These are phyloP conservation scores for Neomorphus geoffroyi DNA, from an alignment of 2,797 vertebrate genomes.

Conservation along the genomic window DNA sequence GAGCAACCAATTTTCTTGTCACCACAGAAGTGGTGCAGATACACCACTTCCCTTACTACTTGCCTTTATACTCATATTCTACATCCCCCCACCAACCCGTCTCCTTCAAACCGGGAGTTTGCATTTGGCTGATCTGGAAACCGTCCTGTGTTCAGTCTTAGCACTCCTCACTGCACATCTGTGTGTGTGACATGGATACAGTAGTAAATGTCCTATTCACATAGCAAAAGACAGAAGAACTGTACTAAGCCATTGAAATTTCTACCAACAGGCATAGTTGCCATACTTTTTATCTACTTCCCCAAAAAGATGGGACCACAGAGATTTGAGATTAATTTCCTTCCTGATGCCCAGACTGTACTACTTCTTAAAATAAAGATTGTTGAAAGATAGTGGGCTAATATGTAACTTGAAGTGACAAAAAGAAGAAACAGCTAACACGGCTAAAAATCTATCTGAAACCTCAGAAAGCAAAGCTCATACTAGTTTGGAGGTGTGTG, in stretches of 20 bases:
- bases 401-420: neutral
- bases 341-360: neutral
- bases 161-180: accelerated
- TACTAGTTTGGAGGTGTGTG: neutral
- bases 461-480: neutral
- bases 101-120: neutral
- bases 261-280: neutral
- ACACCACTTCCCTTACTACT: neutral
- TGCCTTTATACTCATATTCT: neutral
- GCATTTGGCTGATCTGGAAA: neutral
- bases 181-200: accelerated
- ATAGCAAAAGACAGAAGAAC: neutral
- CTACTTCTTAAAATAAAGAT: neutral
- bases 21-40: neutral
- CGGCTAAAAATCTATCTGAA: neutral
- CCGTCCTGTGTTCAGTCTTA: accelerated
- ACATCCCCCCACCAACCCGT: accelerated
- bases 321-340: neutral
- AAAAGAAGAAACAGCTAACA: neutral
- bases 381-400: neutral
- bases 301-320: neutral
- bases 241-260: neutral
- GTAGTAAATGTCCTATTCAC: neutral
- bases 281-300: neutral
- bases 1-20: neutral